A percentile compares a stretch with the other conserved stretches of the same genome.
Evolutionary conservation across 2,888 invertebrate species (phyloP).

Genomic region (Drosophila fungiperda): DNA sequence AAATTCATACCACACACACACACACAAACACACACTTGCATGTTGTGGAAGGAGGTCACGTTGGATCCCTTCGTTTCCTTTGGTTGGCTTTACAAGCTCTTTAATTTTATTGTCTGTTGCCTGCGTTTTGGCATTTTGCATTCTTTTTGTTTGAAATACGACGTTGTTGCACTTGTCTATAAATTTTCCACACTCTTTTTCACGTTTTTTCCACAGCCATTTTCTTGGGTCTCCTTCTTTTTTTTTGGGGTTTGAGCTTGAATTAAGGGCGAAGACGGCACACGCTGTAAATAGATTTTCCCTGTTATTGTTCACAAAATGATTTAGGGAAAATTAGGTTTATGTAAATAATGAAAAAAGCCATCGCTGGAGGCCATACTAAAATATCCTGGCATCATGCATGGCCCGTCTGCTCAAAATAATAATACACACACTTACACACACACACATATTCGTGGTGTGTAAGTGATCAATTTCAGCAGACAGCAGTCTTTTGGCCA

Average conservation of each 20-base stretch:
- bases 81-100: conserved; percentile 56
- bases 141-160: conserved; percentile 36
- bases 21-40: conserved; percentile 44
- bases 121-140: conserved; percentile 49
- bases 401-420: conserved; percentile 32
- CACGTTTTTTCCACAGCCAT: conserved; percentile 33
- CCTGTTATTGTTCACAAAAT: conserved; percentile 82
- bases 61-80: conserved; percentile 46
- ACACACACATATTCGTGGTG: background rate
- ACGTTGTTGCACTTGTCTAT: conserved; percentile 68
- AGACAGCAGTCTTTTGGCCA: conserved; percentile 35
- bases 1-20: conserved; percentile 26
- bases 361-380: conserved; percentile 59
- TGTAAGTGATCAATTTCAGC: conserved; percentile 48
- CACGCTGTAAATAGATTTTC: conserved; percentile 75
- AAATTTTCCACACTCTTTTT: conserved; percentile 62
- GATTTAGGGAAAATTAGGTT: conserved; percentile 85
- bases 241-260: conserved; percentile 18
- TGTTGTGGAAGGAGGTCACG: conserved; percentile 35
- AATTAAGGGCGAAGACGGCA: conserved; percentile 62
- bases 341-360: conserved; percentile 83
- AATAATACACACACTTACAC: conserved; percentile 6
- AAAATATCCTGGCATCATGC: conserved; percentile 50
- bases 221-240: conserved; percentile 30
- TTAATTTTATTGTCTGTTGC: conserved; percentile 76